Percentiles rank a stretch among this genome's conserved stretches.
Evolutionary conservation across 2,113 vertebrate genomes (phyloP).

Genomic region (Pomatorhinus ruficollis): DNA sequence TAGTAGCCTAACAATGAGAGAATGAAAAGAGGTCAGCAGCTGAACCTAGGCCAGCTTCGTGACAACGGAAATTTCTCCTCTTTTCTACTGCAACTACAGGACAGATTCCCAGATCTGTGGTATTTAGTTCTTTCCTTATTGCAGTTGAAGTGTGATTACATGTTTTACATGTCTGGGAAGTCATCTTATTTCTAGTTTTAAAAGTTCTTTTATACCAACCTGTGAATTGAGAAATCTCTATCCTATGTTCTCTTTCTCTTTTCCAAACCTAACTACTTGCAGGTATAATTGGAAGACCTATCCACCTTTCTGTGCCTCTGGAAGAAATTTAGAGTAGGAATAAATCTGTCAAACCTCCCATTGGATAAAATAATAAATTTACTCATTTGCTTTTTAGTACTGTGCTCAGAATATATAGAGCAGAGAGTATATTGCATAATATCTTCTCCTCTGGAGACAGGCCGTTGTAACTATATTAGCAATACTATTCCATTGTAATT

Average conservation of each 20-base stretch:
- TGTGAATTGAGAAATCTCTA: background rate
- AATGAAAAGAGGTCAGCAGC: constrained; percentile 38
- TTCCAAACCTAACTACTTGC: background rate
- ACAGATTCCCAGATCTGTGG: background rate
- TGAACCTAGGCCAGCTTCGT: constrained; percentile 46
- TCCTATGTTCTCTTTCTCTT: background rate
- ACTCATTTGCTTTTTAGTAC: constrained; percentile 6
- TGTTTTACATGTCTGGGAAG: background rate
- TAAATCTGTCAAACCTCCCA: constrained; percentile 29
- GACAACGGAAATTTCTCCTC: constrained; percentile 26
- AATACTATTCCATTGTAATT: background rate
- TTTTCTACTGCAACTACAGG: constrained; percentile 20
- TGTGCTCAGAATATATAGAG: background rate
- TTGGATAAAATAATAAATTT: constrained; percentile 32
- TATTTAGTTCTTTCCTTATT: constrained; percentile 52
- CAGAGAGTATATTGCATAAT: background rate
- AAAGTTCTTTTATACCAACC: background rate
- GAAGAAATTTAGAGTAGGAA: constrained; percentile 43
- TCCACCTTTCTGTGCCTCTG: constrained; percentile 16
- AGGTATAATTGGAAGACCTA: constrained; percentile 8
- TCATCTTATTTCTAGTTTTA: background rate
- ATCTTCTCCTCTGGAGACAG: background rate
- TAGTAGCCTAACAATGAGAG: constrained; percentile 44
- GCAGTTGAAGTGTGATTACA: constrained; percentile 18
- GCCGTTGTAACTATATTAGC: background rate